phyloP scores from a whole-genome alignment of 2,888 invertebrate genomes.

The Drosophila mercatorum region DNA sequence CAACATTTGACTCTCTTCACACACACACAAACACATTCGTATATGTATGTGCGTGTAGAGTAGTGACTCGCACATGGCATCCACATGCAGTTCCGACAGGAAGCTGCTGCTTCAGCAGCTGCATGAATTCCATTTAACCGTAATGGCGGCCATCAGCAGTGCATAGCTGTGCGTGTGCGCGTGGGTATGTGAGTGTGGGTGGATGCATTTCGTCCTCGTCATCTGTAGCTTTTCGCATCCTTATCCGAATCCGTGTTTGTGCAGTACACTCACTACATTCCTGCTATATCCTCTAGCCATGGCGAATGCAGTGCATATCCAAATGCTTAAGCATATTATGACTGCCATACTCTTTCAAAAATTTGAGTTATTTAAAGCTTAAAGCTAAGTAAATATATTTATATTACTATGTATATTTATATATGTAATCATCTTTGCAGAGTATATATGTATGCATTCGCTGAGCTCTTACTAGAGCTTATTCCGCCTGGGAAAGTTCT shows the following conservation, averaged over 20 bases:
- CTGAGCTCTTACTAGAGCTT: not conserved
- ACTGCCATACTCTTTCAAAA: not conserved
- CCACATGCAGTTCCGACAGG: constrained; percentile 17
- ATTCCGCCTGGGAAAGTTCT: too few relatives aligned
- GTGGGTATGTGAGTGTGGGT: not conserved
- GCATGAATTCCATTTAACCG: constrained; percentile 38
- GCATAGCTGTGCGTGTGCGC: constrained; percentile 9
- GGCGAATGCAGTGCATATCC: not conserved
- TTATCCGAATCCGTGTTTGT: constrained; percentile 21
- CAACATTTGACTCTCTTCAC: not conserved
- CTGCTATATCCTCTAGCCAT: constrained; percentile 12
- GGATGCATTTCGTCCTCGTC: constrained; percentile 1
- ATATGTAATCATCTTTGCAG: too few relatives aligned
- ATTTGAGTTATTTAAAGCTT: not conserved
- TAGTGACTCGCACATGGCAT: not conserved
- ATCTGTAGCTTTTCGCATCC: constrained; percentile 8
- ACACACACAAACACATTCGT: not conserved
- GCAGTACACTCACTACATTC: constrained; percentile 18
- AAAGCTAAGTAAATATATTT: too few relatives aligned
- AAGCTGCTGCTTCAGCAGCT: constrained; percentile 5
- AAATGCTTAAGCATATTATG: not conserved
- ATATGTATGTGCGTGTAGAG: not conserved
- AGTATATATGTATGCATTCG: not conserved
- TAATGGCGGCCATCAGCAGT: constrained; percentile 33
- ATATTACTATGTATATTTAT: not conserved